These are phyloP conservation scores for Holothuria scabra DNA, from an alignment of 53 echinoderm and acorn worm genomes.

Conservation along the genomic window DNA sequence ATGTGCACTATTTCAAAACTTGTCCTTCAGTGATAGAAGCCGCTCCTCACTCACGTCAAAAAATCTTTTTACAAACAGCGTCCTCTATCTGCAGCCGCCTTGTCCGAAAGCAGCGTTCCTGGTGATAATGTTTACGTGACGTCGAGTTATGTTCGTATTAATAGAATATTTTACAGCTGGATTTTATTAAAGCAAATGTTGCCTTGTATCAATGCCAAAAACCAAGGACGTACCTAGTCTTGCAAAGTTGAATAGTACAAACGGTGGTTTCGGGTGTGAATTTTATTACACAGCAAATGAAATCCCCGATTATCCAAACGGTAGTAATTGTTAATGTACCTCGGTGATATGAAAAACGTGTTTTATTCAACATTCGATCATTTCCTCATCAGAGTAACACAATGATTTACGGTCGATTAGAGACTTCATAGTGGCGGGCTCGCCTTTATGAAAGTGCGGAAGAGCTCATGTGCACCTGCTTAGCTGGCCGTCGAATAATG, in stretches of 20 bases:
- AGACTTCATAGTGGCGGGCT: too few species aligned
- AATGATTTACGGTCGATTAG: conserved; percentile 8
- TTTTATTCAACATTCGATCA: not conserved
- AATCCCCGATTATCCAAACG: conserved; percentile 26
- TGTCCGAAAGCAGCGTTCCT: too few species aligned
- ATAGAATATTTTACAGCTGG: not conserved
- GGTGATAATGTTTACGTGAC: too few species aligned
- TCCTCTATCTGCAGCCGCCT: too few species aligned
- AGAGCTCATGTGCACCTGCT: too few species aligned
- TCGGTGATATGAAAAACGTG: not conserved
- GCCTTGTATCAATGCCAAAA: conserved; percentile 1
- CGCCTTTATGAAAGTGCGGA: too few species aligned
- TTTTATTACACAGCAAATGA: conserved; percentile 11
- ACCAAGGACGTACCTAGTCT: conserved; percentile 4
- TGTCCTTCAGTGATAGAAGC: too few species aligned
- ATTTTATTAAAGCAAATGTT: conserved; percentile 1
- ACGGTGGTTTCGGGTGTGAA: not conserved
- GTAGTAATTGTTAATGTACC: not conserved
- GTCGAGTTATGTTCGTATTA: too few species aligned
- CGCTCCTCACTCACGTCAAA: too few species aligned
- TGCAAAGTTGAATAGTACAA: not conserved
- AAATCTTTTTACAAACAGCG: too few species aligned
- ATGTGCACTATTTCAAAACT: too few species aligned
- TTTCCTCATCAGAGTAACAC: not conserved
- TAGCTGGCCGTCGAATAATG: too few species aligned